Base-by-base conservation (phyloP, 2,797 vertebrate species). In the Hoplostethus atlanticus region DNA sequence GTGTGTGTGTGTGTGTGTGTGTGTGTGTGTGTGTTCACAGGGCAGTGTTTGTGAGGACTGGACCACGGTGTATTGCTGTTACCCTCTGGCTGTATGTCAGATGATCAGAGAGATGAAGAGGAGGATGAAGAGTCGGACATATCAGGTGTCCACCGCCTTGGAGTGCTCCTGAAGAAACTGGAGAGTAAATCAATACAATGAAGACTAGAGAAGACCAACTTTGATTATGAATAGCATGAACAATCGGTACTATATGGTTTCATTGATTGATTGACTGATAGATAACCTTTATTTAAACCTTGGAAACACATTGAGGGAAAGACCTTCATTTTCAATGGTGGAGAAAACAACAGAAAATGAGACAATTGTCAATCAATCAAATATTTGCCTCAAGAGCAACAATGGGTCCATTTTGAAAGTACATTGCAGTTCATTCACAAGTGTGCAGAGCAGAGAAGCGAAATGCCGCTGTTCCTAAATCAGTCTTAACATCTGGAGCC, bases 71-170 rank as follows among this genome's bases (percentile, higher is more conserved):
- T 80, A 48, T 73, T 96, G 94, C 93, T 96, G 96, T 79, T 96
- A 94, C 91, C 93, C 94, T 47, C 90, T 96, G 77, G 95, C 95
- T 68, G 74, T 96, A 28, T 94, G 95, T 85, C 96, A 94, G 85
- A 95, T 94, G 94, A 95, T 93, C 76, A 84, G 90, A 70, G 96
- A 96, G 87, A 94, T 95, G 90, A 96, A 94, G 87, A 80, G 73
- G 75, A 94, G 96, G 83, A 88, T 93, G 81, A 91, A 89, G 82
- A 92, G 76, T 48, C 94, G 91, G 77, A 91, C 87, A 8, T 96
- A 96, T 25, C 93, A 95, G 69, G 92, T 95, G 75, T 92, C 90
- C 57, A 91, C 91, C 1, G 64, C 89, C 13, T 88, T 94, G 21
- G 73, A 92, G 68, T 76, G 89, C 87, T 90, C 88, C 57, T 95